Evolutionary conservation across 1,140 invertebrate genomes (phyloP).

Genomic region (Papilio helenus): DNA sequence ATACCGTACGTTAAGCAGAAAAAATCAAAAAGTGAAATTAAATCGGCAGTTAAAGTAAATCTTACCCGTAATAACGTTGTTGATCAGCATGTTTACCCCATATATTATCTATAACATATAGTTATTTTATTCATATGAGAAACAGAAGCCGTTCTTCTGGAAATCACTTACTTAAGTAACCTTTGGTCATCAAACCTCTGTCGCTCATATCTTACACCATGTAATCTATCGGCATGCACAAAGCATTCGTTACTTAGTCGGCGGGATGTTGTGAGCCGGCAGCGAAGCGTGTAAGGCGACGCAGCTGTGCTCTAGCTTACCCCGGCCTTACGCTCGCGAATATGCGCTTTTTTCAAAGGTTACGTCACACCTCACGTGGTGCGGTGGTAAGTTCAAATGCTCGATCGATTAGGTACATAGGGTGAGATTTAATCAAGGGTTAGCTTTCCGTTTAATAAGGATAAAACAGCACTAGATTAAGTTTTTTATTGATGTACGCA

Average conservation of each 20-base stretch:
- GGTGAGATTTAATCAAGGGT: not conserved
- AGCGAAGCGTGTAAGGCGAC: slow-evolving; percentile 75
- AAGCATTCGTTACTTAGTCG: slow-evolving; percentile 73
- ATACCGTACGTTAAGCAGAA: too few species aligned
- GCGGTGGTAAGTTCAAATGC: slow-evolving; percentile 12
- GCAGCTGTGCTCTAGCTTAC: slow-evolving; percentile 61
- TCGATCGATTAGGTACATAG: slow-evolving; percentile 16
- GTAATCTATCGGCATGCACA: slow-evolving; percentile 75
- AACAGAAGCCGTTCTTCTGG: too few species aligned
- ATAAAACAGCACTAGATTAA: not conserved
- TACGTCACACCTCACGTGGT: slow-evolving; percentile 26
- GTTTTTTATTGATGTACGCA: not conserved
- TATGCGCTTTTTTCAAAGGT: slow-evolving; percentile 26
- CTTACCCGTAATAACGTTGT: too few species aligned
- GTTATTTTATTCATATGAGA: too few species aligned
- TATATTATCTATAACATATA: too few species aligned
- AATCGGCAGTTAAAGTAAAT: too few species aligned
- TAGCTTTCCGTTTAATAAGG: not conserved
- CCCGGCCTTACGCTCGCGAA: slow-evolving; percentile 13
- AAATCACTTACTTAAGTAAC: not conserved
- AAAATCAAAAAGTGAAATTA: too few species aligned
- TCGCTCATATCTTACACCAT: slow-evolving; percentile 42
- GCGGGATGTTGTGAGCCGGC: slow-evolving; percentile 68
- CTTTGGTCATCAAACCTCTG: slow-evolving; percentile 45
- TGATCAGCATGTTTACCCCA: too few species aligned